Base-by-base conservation (phyloP, 2,797 vertebrate genomes). In the Neostethus bicornis region DNA sequence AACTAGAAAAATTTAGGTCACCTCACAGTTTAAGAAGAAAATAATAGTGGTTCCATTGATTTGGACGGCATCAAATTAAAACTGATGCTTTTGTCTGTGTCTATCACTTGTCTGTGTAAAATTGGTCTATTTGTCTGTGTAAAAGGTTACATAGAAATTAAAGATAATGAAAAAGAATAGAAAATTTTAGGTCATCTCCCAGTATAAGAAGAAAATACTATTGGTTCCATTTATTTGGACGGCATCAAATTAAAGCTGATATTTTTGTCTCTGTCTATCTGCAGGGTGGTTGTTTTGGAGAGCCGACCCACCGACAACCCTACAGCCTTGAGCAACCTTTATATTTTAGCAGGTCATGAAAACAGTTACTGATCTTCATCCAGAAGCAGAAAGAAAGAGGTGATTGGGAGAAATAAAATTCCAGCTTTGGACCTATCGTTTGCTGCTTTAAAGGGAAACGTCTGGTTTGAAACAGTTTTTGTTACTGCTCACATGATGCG, bases 271-370 rank as follows among this genome's bases (percentile, higher is more conserved):
- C n/a, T n/a, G n/a, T n/a, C n/a, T n/a, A n/a, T n/a, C 50, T 77
- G 19, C 89, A 99, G 97, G 77, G 97, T 99, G 81, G 97, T 99
- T 9, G 97, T 99, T 70, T 66, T 99, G 79, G 95, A 99, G 85
- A 99, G 97, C 77, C 88, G 97, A 28, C 97, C 97, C 13, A 99
- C 96, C 0, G 96, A 95, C 55, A 94, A 98, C 83, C 96, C 94
- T 3, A 94, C 93, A 0, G 95, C 96, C 58, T 90, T 94, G 86
- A 99, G 96, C 91, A 99, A 99, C 85, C 96, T 99, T 69, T 99
- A 98, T 93, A 99, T 97, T 79, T 80, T 99, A 87, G 97, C 97
- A 13, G 97, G 97, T 51, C 97, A 99, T 0, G 97, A 99, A 66
- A 99, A 98, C 85, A 98, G 96, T 89, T 99, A 98, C 93, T 99